phyloP scores from a whole-genome alignment of 2,113 vertebrate genomes.

The Neoarius graeffei region DNA sequence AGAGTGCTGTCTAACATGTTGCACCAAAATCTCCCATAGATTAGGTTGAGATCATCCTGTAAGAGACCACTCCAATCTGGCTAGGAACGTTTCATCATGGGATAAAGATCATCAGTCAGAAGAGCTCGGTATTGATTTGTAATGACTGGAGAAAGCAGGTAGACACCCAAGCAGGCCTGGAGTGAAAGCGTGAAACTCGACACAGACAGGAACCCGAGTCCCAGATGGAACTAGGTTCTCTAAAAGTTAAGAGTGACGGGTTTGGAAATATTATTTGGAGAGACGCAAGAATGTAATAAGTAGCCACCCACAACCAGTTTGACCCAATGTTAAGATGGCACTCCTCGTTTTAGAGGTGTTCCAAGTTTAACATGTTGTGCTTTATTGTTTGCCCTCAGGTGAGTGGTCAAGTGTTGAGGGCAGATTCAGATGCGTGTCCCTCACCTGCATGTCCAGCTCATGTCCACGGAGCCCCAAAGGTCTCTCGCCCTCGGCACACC shows the following conservation, averaged over 20 bases:
- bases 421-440: slow-evolving; percentile 73
- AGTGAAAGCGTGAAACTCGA: too few relatives aligned
- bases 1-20: background rate
- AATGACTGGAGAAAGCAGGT: background rate
- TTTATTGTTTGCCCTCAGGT: slow-evolving; percentile 47
- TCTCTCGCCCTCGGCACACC: slow-evolving; percentile 79
- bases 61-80: background rate
- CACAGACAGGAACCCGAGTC: too few relatives aligned
- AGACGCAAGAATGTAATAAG: background rate
- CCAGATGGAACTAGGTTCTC: background rate
- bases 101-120: background rate
- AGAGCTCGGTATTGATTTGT: background rate
- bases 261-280: too few relatives aligned
- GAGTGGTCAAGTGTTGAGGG: slow-evolving; percentile 74
- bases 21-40: background rate
- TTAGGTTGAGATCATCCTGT: background rate
- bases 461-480: slow-evolving; percentile 79
- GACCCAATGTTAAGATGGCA: background rate
- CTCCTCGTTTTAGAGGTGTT: background rate
- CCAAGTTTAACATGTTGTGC: background rate
- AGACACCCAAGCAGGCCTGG: too few relatives aligned
- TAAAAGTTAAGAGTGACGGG: background rate
- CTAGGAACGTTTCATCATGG: background rate
- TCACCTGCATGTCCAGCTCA: slow-evolving; percentile 82
- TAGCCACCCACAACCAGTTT: background rate